Evolutionary conservation across 2,888 invertebrate genomes (phyloP), one percentile per base, ranked within the genome.

Genomic region (Dryocosmus kuriphilus): DNA sequence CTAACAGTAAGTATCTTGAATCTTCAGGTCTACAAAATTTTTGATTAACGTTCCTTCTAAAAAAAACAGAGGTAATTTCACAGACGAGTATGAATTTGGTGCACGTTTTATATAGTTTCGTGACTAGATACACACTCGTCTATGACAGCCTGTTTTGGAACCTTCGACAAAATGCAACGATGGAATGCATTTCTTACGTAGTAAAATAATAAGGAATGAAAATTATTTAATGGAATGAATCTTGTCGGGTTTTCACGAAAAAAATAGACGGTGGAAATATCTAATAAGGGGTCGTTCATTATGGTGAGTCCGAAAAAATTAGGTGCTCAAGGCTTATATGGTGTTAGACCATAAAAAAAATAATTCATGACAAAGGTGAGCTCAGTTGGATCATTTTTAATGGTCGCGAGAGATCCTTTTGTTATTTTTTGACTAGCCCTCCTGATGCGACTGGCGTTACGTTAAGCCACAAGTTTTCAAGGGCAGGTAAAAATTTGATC

Each of bases 101-200:
- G 93, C 94, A 94, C 95, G 95, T 94, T 89, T 86, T 85, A 61
- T 76, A 75, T 86, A 79, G 82, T 88, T 90, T 93, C 95, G 95
- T 96, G 96, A 96, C 96, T 96, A 96, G 96, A 96, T 96, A 95
- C 96, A 96, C 95, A 96, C 96, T 96, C 96, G 96, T 96, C 95
- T 95, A 95, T 94, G 94, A 94, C 94, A 94, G 90, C 90, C 83
- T 84, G 82, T 86, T 85, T 80, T 83, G 79, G 82, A 83, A 81
- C 76, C 79, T 79, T 83, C 80, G 30, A 77, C 35, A 24, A 60
- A 24, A 57, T 38, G 22, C 16, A 24, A n/a, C n/a, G 24, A n/a
- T 55, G 2, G 4, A 9, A 55, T 22, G 3, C 8, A 22, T 55
- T 55, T 22, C 22, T 9, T 7, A 55, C 22, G 9, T 55, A 19